These are phyloP conservation scores for Terrapene triunguis DNA, from an alignment of 2,113 vertebrate species.

Conservation along the genomic window DNA sequence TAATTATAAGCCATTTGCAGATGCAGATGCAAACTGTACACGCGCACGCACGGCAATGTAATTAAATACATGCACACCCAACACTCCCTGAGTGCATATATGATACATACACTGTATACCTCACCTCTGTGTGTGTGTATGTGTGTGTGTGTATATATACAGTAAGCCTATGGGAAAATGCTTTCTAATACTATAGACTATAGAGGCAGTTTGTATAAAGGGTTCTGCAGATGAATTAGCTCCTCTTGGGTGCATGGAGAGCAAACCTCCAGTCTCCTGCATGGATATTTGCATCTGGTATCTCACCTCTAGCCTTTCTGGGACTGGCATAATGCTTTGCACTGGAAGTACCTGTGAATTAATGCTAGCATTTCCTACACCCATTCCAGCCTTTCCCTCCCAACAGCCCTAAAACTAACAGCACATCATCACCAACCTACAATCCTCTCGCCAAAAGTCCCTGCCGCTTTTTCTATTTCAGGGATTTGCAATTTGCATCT, in stretches of 20 bases:
- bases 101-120: background rate
- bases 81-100: background rate
- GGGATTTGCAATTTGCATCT: background rate
- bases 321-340: background rate
- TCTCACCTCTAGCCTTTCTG: background rate
- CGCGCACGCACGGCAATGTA: background rate
- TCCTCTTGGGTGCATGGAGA: background rate
- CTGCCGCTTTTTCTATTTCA: fast-evolving
- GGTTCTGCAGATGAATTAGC: background rate
- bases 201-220: background rate
- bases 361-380: background rate
- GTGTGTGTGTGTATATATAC: background rate
- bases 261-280: background rate
- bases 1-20: background rate
- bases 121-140: background rate
- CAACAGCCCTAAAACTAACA: fast-evolving
- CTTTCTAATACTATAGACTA: background rate
- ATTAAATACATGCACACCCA: background rate
- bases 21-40: background rate
- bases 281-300: background rate
- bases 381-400: fast-evolving
- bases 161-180: background rate
- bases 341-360: background rate
- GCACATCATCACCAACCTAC: fast-evolving
- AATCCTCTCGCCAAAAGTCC: background rate